Evolutionary conservation across 2,113 vertebrate genomes (phyloP).

Genomic region (Sialia sialis): DNA sequence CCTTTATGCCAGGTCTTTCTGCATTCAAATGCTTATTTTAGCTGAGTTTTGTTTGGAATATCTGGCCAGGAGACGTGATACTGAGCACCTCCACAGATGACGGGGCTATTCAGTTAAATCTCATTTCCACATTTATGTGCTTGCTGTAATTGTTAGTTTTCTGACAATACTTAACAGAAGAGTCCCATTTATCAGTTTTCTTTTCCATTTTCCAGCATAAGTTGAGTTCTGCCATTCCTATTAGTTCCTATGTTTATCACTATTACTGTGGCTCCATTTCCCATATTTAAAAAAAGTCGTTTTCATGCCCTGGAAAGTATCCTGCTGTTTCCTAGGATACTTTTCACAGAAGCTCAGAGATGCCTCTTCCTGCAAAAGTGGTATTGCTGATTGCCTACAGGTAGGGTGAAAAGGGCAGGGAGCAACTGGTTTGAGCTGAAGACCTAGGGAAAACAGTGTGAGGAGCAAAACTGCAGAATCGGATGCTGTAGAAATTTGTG

Average conservation of each 20-base stretch:
- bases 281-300: background rate
- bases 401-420: background rate
- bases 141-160: background rate
- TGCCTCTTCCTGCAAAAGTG: background rate
- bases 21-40: background rate
- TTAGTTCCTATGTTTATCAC: background rate
- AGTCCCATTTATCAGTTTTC: background rate
- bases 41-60: background rate
- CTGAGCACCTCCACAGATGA: background rate
- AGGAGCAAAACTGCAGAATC: background rate
- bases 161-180: background rate
- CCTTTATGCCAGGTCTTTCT: background rate
- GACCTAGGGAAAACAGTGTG: background rate
- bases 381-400: background rate
- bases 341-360: background rate
- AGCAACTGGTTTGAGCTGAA: background rate
- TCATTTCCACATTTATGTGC: background rate
- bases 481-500: background rate
- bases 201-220: background rate
- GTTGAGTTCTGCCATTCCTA: background rate
- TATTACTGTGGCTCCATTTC: background rate
- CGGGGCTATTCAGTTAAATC: background rate
- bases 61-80: accelerated
- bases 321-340: background rate
- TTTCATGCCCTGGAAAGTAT: background rate